phyloP scores from a whole-genome alignment of 1,140 invertebrate genomes.

The Drosophila willistoni region DNA sequence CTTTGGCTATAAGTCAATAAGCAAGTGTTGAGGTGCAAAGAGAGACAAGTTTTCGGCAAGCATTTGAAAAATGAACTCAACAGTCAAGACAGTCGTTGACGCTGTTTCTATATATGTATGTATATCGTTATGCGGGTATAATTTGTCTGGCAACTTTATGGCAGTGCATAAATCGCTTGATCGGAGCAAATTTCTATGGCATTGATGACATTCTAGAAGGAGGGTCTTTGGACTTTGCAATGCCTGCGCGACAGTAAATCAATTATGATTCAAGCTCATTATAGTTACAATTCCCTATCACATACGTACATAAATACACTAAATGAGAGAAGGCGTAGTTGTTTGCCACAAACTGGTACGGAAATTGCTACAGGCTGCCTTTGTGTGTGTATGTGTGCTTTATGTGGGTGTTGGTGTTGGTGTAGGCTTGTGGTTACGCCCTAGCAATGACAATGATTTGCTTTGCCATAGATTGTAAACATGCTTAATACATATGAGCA shows the following conservation, averaged over 20 bases:
- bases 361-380: slow-evolving; percentile 57
- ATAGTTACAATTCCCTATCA: slow-evolving; percentile 55
- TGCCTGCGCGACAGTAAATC: slow-evolving; percentile 61
- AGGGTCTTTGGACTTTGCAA: background rate
- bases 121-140: slow-evolving; percentile 37
- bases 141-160: slow-evolving; percentile 76
- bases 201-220: slow-evolving; percentile 53
- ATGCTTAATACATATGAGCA: slow-evolving; percentile 23
- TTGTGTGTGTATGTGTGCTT: slow-evolving; percentile 11
- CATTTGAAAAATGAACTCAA: slow-evolving; percentile 70
- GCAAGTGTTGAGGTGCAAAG: slow-evolving; percentile 74
- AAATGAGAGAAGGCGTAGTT: slow-evolving; percentile 26
- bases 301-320: slow-evolving; percentile 25
- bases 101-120: background rate
- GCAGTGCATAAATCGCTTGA: slow-evolving; percentile 69
- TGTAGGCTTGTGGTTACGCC: slow-evolving; percentile 53
- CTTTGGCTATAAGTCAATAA: slow-evolving; percentile 73
- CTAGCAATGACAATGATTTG: slow-evolving; percentile 73
- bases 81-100: slow-evolving; percentile 30
- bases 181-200: slow-evolving; percentile 34
- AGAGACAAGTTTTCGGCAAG: slow-evolving; percentile 47
- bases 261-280: slow-evolving; percentile 82
- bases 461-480: slow-evolving; percentile 62
- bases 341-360: slow-evolving; percentile 61
- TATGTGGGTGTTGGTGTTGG: slow-evolving; percentile 11